Conservation (phyloP, 1,140 invertebrate genomes). For the Oryzaephilus surinamensis region DNA sequence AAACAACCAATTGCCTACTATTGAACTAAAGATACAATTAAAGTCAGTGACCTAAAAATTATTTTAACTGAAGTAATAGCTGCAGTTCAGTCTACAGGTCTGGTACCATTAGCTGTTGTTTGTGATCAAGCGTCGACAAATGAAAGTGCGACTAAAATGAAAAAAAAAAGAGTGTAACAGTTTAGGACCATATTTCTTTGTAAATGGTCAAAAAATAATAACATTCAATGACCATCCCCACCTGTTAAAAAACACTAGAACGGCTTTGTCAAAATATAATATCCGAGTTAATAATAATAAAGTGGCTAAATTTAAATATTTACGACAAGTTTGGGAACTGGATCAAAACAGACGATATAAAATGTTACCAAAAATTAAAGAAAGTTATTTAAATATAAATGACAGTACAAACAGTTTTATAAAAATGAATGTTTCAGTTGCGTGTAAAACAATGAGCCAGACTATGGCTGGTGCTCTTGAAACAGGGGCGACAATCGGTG, state of each 20-base stretch:
- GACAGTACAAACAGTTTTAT: background rate
- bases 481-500: too few relatives aligned
- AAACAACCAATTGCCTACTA: constrained; percentile 2
- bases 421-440: background rate
- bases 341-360: background rate
- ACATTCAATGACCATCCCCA: background rate
- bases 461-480: background rate
- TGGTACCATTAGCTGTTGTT: background rate
- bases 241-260: background rate
- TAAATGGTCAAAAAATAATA: background rate
- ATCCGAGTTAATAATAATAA: background rate
- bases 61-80: background rate
- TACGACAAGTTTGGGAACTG: background rate
- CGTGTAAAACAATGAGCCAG: constrained; percentile 1
- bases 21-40: background rate
- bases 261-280: background rate
- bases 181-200: too few relatives aligned
- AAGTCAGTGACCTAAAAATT: background rate
- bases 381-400: constrained; percentile 4
- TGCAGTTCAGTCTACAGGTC: background rate
- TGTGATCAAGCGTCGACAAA: constrained; percentile 1
- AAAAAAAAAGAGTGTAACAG: too few relatives aligned
- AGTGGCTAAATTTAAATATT: background rate
- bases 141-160: background rate
- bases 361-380: background rate